These are phyloP conservation scores for Arenaria interpres DNA, from an alignment of 2,113 vertebrate species.

Conservation along the genomic window DNA sequence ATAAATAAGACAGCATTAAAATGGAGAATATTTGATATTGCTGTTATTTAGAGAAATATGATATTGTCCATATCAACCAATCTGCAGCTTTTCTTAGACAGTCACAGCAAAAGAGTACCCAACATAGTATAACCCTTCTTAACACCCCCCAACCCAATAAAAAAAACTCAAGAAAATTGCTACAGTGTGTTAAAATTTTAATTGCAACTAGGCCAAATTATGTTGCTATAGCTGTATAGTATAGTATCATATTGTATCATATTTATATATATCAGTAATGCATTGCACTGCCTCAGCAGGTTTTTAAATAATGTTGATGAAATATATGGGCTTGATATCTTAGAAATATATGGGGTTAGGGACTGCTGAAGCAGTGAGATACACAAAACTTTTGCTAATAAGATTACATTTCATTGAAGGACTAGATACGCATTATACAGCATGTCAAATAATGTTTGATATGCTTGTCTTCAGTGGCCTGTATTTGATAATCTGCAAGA, in stretches of 20 bases:
- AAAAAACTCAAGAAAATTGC: not conserved
- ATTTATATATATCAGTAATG: not conserved
- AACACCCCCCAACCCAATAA: accelerated
- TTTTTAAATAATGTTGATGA: not conserved
- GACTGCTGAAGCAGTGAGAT: not conserved
- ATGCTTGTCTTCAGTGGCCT: not conserved
- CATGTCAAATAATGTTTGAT: not conserved
- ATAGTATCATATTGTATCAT: not conserved
- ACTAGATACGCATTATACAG: not conserved
- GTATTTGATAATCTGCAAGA: not conserved
- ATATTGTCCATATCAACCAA: not conserved
- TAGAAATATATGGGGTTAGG: not conserved
- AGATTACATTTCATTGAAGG: not conserved
- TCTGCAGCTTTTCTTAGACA: not conserved
- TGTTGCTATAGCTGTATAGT: not conserved
- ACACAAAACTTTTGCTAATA: not conserved
- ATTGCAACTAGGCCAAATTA: not conserved
- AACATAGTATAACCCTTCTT: not conserved
- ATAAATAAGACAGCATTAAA: not conserved
- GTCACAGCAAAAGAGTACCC: not conserved
- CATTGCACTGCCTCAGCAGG: not conserved
- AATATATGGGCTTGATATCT: not conserved
- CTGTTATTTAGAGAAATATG: not conserved
- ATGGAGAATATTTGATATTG: not conserved
- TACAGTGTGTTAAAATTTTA: not conserved